Conservation (phyloP, 2,797 vertebrate genomes). For the Lacerta bilineata region DNA sequence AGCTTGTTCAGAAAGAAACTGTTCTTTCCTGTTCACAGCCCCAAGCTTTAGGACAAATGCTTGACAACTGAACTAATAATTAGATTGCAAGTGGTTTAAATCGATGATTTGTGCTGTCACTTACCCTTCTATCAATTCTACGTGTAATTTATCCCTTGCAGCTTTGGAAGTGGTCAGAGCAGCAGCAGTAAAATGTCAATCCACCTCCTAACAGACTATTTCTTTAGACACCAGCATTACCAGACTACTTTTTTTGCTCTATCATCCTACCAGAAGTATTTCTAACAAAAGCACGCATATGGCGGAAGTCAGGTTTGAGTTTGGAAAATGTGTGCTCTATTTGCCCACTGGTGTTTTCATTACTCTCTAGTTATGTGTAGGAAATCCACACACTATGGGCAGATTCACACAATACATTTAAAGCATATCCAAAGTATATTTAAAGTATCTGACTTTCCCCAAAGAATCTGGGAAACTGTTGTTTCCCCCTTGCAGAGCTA, state of each 20-base stretch:
- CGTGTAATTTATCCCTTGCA: conserved; percentile 61
- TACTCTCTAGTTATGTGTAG: background rate
- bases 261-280: background rate
- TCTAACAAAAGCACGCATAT: background rate
- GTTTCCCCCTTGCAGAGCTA: too few relatives aligned
- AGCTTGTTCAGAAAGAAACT: conserved; percentile 24
- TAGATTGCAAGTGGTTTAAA: conserved; percentile 46
- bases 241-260: background rate
- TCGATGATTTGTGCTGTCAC: conserved; percentile 21
- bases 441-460: too few relatives aligned
- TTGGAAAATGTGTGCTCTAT: too few relatives aligned
- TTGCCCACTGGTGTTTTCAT: too few relatives aligned
- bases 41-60: conserved; percentile 34
- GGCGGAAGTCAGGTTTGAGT: background rate
- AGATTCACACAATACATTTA: too few relatives aligned
- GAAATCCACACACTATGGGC: background rate
- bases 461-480: too few relatives aligned
- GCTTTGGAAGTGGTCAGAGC: conserved; percentile 25
- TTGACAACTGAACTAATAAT: conserved; percentile 39
- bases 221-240: background rate
- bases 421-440: background rate
- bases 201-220: conserved; percentile 25
- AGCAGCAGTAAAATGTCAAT: conserved; percentile 22
- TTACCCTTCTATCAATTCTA: conserved; percentile 19
- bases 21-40: conserved; percentile 16